Evolutionary conservation across 2,888 invertebrate genomes (phyloP), one percentile per base, ranked within the genome.

Genomic region (Drosophila mercatorum): DNA sequence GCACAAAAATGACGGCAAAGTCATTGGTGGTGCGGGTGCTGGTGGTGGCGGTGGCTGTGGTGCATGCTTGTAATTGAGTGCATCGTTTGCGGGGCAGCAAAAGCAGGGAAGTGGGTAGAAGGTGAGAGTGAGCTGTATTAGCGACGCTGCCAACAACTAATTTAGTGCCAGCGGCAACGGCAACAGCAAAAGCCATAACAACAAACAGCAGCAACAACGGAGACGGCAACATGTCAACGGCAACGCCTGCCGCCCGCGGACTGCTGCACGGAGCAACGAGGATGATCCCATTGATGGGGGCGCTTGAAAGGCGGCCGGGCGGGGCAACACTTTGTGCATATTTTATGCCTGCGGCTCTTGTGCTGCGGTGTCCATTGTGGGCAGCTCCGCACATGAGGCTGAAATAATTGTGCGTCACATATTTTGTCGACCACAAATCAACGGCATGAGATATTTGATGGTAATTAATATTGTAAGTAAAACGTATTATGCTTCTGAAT

Each of bases 61-160:
- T 71, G 78, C 63, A 78, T 75, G 69, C 64, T 70, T 71, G 84
- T 81, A 87, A 89, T 84, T 89, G 84, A 89, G 84, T 89, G 89
- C 89, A 88, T 84, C 89, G 83, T 88, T 75, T 75, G 83, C 51
- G 77, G 85, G 81, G 69, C 59, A 74, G 66, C 69, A 57, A 8
- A 14, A 38, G 38, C 26, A 5, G 38, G 36, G 59, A 49, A 46
- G 59, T 51, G 43, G 66, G 55, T 40, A 44, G 57, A 51, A 40
- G 75, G 64, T 51, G 59, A 60, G 60, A 73, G 69, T 71, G 72
- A 66, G 68, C 66, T 86, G 86, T 80, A 86, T 82, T 85, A 82
- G 88, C 88, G 69, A 75, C 75, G 79, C 80, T 80, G 85, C 88
- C 82, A 89, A 89, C 89, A 86, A 88, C 89, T 89, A 88, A 89